Evolutionary conservation across 2,797 vertebrate genomes (phyloP).

Genomic region (Podarcis siculus): DNA sequence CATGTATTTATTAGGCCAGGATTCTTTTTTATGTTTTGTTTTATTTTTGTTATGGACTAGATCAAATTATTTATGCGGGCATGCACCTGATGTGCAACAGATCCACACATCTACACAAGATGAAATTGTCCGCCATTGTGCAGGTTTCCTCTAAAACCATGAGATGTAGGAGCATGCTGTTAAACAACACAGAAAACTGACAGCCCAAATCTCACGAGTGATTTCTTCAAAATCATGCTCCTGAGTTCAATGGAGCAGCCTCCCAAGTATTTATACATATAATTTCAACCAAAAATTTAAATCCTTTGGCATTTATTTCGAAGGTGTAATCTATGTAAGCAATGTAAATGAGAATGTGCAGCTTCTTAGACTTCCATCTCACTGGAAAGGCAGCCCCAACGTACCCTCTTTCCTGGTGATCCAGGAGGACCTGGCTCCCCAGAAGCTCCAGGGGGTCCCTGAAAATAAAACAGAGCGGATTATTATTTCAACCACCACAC

Average conservation of each 20-base stretch:
- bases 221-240: neutral
- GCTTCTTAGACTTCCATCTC: neutral
- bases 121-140: neutral
- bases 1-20: neutral
- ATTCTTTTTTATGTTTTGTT: no score
- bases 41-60: neutral
- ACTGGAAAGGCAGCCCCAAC: constrained; percentile 33
- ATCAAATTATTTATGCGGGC: neutral
- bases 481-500: neutral
- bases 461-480: neutral
- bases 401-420: constrained; percentile 89
- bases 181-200: neutral
- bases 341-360: neutral
- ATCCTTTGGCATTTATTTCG: neutral
- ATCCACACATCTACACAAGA: neutral
- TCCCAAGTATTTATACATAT: neutral
- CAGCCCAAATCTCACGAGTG: neutral
- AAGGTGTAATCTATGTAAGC: neutral
- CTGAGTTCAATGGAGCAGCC: neutral
- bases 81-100: neutral
- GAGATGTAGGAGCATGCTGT: neutral
- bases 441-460: constrained; percentile 90
- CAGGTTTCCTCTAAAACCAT: neutral
- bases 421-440: constrained; percentile 89
- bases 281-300: neutral